These are phyloP conservation scores for Cercopithecus mona DNA, from an alignment of 2,113 vertebrate genomes.

Conservation along the genomic window DNA sequence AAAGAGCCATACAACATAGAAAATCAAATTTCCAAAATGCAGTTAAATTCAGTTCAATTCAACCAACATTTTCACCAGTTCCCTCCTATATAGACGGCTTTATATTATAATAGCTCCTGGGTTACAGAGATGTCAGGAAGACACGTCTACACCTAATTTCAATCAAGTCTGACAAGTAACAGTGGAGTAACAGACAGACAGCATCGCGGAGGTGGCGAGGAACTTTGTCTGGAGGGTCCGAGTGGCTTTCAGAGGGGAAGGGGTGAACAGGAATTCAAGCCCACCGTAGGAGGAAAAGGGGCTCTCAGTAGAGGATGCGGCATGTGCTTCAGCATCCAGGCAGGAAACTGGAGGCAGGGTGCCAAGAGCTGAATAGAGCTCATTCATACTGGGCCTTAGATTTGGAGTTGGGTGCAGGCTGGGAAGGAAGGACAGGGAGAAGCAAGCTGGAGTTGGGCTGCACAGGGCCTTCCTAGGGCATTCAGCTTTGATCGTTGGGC, in stretches of 20 bases:
- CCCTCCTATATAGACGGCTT: background rate
- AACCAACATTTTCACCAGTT: background rate
- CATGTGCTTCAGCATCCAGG: background rate
- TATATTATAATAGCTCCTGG: background rate
- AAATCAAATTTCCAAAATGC: slow-evolving; percentile 9
- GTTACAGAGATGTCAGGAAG: background rate
- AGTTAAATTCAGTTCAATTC: background rate
- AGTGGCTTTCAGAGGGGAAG: background rate
- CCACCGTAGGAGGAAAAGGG: background rate
- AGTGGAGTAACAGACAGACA: too few species aligned
- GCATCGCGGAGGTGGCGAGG: too few species aligned
- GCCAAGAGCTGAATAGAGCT: background rate
- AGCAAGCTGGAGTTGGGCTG: too few species aligned
- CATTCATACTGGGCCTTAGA: background rate
- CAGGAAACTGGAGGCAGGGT: background rate
- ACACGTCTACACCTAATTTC: background rate
- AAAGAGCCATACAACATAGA: background rate
- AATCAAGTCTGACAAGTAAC: background rate
- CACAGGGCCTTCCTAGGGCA: background rate
- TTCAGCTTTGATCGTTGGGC: background rate
- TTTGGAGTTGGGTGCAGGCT: background rate
- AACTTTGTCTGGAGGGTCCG: background rate
- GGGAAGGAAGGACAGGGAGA: background rate
- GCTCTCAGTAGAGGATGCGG: background rate
- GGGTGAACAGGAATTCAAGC: background rate